A percentile compares a stretch with the other conserved stretches of the same genome.
Evolutionary conservation across 2,797 vertebrate species (phyloP).

Genomic region (Clarias platycephalus): DNA sequence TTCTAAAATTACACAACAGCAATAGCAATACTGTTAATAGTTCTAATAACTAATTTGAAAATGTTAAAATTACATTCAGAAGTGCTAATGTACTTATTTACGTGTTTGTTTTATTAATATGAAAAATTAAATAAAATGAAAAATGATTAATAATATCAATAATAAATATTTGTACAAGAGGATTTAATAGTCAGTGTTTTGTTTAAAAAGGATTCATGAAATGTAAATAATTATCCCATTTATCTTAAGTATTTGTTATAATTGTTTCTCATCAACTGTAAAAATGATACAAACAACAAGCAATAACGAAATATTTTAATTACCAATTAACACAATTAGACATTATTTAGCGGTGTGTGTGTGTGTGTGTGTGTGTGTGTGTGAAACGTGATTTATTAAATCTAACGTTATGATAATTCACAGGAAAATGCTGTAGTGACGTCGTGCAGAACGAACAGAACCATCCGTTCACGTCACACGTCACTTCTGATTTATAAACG

Average conservation of each 20-base stretch:
- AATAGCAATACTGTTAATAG: neutral
- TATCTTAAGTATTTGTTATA: too few relatives aligned
- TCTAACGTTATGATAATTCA: neutral
- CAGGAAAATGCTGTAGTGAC: neutral
- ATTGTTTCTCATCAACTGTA: too few relatives aligned
- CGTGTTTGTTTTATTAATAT: neutral
- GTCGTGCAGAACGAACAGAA: neutral
- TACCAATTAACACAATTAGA: too few relatives aligned
- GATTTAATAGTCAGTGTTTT: neutral
- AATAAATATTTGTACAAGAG: neutral
- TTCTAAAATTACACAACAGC: too few relatives aligned
- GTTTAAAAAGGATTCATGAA: too few relatives aligned
- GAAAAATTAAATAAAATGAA: neutral
- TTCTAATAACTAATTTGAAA: neutral
- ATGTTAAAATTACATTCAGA: neutral
- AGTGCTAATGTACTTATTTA: neutral
- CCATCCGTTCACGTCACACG: neutral
- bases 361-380: neutral
- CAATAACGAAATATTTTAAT: too few relatives aligned
- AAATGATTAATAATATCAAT: neutral
- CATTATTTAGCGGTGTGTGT: neutral
- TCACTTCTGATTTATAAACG: neutral
- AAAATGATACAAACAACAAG: too few relatives aligned
- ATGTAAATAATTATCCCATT: too few relatives aligned
- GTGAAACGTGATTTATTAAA: neutral